Conservation (phyloP, 2,888 invertebrate species). For the Anoplius nigerrimus region DNA sequence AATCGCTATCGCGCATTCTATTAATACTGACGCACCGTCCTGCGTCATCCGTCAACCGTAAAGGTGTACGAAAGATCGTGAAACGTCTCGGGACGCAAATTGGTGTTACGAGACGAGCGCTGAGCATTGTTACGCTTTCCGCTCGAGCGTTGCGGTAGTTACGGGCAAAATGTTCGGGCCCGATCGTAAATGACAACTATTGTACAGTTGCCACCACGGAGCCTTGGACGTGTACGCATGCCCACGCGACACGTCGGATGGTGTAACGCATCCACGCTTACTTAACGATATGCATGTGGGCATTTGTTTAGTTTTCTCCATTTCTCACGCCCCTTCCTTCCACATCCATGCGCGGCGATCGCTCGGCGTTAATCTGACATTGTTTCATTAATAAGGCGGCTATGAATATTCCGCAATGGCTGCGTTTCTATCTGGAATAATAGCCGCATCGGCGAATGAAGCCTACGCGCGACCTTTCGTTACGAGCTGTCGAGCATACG, state of each 20-base stretch:
- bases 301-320: constrained; percentile 49
- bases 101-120: too few species aligned
- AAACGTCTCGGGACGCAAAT: too few species aligned
- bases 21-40: too few species aligned
- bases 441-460: constrained; percentile 20
- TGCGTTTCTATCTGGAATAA: constrained; percentile 25
- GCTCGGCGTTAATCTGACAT: constrained; percentile 27
- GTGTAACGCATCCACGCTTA: constrained; percentile 24
- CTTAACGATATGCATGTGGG: constrained; percentile 35
- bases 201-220: constrained; percentile 27
- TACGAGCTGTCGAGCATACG: constrained; percentile 23
- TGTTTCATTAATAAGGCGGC: constrained; percentile 42
- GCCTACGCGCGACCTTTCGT: constrained; percentile 49
- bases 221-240: constrained; percentile 33
- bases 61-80: too few species aligned
- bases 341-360: constrained; percentile 17
- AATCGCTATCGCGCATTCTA: too few species aligned
- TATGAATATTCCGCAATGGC: constrained; percentile 48
- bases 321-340: constrained; percentile 47
- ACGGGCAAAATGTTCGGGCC: background rate
- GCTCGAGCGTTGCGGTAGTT: too few species aligned
- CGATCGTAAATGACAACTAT: background rate
- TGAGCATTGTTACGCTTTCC: too few species aligned
- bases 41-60: too few species aligned
- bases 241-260: constrained; percentile 23